phyloP scores from a whole-genome alignment of 2,888 invertebrate species.

The Globia sparganii region DNA sequence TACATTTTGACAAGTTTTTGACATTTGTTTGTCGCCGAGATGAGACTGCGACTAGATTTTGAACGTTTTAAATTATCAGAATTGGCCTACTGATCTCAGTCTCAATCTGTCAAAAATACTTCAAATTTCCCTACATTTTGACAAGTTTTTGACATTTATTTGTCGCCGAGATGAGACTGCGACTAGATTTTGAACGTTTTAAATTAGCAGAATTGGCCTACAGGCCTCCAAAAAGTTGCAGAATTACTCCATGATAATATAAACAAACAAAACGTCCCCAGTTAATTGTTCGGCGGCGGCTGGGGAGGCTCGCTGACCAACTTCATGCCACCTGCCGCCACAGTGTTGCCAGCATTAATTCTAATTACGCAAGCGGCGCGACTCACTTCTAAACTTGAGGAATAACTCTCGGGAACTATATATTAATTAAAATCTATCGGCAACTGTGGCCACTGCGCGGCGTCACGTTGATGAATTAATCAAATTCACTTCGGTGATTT shows the following conservation, averaged over 20 bases:
- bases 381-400: slow-evolving; percentile 73
- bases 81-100: no score
- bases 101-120: no score
- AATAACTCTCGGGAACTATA: slow-evolving; percentile 77
- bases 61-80: no score
- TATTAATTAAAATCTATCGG: slow-evolving; percentile 80
- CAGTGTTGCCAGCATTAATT: slow-evolving; percentile 73
- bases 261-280: slow-evolving; percentile 61
- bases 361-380: slow-evolving; percentile 72
- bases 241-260: slow-evolving; percentile 61
- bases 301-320: slow-evolving; percentile 57
- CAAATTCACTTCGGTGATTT: slow-evolving; percentile 56
- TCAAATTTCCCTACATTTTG: no score
- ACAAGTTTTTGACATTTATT: no score
- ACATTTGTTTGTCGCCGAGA: no score
- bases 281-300: slow-evolving; percentile 60
- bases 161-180: no score
- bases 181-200: no score
- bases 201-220: no score
- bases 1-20: no score
- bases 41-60: no score
- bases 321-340: slow-evolving; percentile 59
- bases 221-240: slow-evolving; percentile 48
- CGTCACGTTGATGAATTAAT: slow-evolving; percentile 57
- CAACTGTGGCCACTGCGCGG: slow-evolving; percentile 55